phyloP scores from a whole-genome alignment of 2,113 vertebrate genomes.

The Ia io region DNA sequence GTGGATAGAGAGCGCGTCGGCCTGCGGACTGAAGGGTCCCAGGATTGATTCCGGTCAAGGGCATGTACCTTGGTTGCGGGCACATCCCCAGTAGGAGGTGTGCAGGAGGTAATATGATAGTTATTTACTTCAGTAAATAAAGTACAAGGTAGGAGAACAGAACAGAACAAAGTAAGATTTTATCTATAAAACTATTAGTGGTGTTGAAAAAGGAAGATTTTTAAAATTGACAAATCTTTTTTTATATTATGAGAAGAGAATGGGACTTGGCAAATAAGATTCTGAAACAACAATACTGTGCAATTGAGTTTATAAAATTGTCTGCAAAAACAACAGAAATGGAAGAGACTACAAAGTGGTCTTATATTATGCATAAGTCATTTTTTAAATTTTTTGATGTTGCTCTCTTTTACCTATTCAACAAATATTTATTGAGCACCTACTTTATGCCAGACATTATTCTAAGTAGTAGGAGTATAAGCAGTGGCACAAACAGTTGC shows the following conservation, averaged over 20 bases:
- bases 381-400: not conserved
- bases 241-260: conserved; percentile 38
- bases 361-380: conserved; percentile 23
- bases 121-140: not conserved
- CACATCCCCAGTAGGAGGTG: too few relatives aligned
- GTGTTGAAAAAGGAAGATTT: conserved; percentile 39
- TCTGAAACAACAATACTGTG: conserved; percentile 25
- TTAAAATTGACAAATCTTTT: conserved; percentile 47
- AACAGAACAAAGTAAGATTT: conserved; percentile 13
- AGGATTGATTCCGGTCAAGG: too few relatives aligned
- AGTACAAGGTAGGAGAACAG: conserved; percentile 1
- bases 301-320: conserved; percentile 37
- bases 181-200: not conserved
- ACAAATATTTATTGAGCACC: not conserved
- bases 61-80: too few relatives aligned
- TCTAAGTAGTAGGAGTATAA: not conserved
- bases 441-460: not conserved
- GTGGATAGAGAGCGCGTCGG: too few relatives aligned
- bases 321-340: conserved; percentile 12
- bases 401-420: not conserved
- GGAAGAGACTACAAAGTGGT: conserved; percentile 24
- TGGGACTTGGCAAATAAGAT: conserved; percentile 22
- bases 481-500: not conserved
- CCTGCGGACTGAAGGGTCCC: too few relatives aligned
- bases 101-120: not conserved